These are phyloP conservation scores for Myotis yumanensis DNA, from an alignment of 2,113 vertebrate species.

Conservation along the genomic window DNA sequence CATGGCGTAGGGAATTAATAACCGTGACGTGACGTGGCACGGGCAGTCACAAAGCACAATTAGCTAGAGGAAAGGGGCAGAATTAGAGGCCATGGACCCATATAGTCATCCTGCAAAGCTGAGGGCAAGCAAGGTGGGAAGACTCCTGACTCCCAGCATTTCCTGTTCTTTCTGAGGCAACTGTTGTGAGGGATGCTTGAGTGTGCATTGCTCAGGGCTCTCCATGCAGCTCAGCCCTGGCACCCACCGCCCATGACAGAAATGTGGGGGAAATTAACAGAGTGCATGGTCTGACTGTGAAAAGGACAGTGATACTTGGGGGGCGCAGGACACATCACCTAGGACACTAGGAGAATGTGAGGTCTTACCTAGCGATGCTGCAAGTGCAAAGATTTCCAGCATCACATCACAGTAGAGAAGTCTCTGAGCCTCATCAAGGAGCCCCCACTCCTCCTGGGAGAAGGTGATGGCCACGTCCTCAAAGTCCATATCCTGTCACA, in stretches of 20 bases:
- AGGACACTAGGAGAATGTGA: not conserved
- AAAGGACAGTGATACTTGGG: not conserved
- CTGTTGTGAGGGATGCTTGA: not conserved
- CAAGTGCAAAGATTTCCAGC: constrained; percentile 37
- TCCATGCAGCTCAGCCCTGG: not conserved
- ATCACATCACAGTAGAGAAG: constrained; percentile 14
- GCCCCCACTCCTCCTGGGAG: constrained; percentile 59
- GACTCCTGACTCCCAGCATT: not conserved
- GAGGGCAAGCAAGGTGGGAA: not conserved
- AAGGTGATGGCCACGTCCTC: constrained; percentile 57
- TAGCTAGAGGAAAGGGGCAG: not conserved
- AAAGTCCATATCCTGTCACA: constrained; percentile 13
- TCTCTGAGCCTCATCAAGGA: constrained; percentile 62
- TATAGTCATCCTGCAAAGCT: not conserved
- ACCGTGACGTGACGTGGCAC: not conserved
- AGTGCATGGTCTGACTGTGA: not conserved
- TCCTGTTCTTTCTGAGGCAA: not conserved
- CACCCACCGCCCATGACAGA: not conserved
- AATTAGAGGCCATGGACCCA: not conserved
- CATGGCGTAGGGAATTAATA: not conserved
- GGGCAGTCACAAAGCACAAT: not conserved
- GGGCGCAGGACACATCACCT: not conserved
- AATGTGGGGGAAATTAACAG: not conserved
- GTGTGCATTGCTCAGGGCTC: not conserved
- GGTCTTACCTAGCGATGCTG: not conserved